phyloP scores from a whole-genome alignment of 2,113 vertebrate genomes.

The Ammospiza nelsoni region DNA sequence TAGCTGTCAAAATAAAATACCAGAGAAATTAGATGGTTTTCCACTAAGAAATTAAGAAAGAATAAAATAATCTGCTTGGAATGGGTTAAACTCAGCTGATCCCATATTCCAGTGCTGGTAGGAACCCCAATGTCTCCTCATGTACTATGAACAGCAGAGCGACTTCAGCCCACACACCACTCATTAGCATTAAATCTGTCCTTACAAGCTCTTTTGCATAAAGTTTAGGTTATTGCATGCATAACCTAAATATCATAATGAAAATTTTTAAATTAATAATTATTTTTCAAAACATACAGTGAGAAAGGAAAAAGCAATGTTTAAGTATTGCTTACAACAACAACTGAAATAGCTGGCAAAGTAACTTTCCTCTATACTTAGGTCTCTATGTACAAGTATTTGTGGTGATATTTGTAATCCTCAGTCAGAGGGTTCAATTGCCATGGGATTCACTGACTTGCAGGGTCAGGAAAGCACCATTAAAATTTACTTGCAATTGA shows the following conservation, averaged over 20 bases:
- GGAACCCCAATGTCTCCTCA: neutral
- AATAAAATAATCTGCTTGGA: neutral
- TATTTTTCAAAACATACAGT: neutral
- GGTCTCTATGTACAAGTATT: neutral
- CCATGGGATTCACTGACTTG: neutral
- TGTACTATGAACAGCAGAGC: neutral
- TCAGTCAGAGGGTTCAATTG: neutral
- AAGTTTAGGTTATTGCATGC: neutral
- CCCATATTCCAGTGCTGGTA: neutral
- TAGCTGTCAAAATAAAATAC: neutral
- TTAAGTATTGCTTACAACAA: neutral
- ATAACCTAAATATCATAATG: neutral
- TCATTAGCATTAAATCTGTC: neutral
- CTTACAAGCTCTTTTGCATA: neutral
- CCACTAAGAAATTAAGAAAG: neutral
- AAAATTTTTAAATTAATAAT: accelerated
- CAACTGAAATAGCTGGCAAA: neutral
- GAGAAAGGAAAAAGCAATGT: neutral
- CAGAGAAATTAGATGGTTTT: neutral
- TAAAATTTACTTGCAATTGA: neutral
- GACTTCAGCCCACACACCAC: neutral
- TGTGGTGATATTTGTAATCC: neutral
- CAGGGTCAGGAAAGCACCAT: neutral
- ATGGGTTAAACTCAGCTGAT: neutral
- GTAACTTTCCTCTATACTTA: neutral